These are phyloP conservation scores for Torymus aiolomorphi DNA, from an alignment of 2,888 invertebrate genomes.

Conservation along the genomic window DNA sequence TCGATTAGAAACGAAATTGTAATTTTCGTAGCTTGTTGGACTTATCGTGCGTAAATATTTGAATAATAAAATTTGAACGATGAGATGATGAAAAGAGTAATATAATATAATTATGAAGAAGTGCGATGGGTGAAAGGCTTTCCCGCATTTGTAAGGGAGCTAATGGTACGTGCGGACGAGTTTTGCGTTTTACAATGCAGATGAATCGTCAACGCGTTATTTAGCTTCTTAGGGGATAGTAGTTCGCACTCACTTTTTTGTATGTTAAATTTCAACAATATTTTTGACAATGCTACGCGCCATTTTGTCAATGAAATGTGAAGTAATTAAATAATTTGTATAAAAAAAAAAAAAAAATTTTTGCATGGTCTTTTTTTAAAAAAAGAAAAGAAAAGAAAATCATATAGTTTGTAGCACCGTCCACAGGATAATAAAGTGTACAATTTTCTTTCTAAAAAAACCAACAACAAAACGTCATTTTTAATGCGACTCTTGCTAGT, in stretches of 20 bases:
- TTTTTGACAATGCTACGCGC: conserved; percentile 46
- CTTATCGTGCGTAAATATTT: conserved; percentile 33
- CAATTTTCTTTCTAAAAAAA: conserved; percentile 65
- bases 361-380: conserved; percentile 70
- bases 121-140: conserved; percentile 30
- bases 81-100: conserved; percentile 3
- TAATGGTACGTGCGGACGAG: not conserved
- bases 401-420: conserved; percentile 70
- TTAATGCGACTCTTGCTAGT: conserved; percentile 45
- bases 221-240: conserved; percentile 23
- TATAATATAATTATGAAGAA: conserved; percentile 24
- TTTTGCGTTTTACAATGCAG: conserved; percentile 47
- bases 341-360: conserved; percentile 59
- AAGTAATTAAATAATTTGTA: conserved; percentile 55
- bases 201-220: conserved; percentile 9
- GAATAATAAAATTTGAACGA: conserved; percentile 12
- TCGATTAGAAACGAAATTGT: conserved; percentile 53
- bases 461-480: conserved; percentile 23
- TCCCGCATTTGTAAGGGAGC: conserved; percentile 17
- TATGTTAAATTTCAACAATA: conserved; percentile 13
- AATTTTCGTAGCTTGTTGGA: conserved; percentile 48
- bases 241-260: conserved; percentile 34
- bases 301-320: conserved; percentile 62
- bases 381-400: conserved; percentile 58
- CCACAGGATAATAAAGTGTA: conserved; percentile 67